Conservation (phyloP, 1,140 invertebrate species). For the Pomacea maculata region DNA sequence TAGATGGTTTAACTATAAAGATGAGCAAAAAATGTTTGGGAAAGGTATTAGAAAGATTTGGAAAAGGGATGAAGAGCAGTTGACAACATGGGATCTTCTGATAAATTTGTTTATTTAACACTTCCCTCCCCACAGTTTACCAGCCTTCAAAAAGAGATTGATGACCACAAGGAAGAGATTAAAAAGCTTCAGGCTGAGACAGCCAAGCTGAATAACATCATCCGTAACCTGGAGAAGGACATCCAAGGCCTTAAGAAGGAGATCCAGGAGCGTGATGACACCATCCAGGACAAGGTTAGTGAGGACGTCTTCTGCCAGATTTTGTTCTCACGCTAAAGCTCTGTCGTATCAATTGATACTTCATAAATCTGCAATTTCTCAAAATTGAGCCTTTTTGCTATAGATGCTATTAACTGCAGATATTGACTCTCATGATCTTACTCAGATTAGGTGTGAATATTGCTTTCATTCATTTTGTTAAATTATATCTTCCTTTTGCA, state of each 20-base stretch:
- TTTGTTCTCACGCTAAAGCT: background rate
- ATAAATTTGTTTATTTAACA: too few species aligned
- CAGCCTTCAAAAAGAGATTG: slow-evolving; percentile 73
- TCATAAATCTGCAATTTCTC: too few species aligned
- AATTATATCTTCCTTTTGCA: slow-evolving; percentile 32
- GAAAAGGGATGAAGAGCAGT: too few species aligned
- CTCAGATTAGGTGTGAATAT: background rate
- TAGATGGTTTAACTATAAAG: too few species aligned
- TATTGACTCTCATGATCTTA: background rate
- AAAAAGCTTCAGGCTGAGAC: slow-evolving; percentile 76
- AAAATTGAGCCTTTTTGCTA: too few species aligned
- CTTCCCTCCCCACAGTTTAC: slow-evolving; percentile 62
- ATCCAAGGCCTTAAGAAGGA: slow-evolving; percentile 67
- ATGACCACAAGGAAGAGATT: slow-evolving; percentile 78
- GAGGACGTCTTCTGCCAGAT: background rate
- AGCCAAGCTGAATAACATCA: slow-evolving; percentile 77
- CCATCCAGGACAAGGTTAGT: slow-evolving; percentile 79
- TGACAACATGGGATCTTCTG: too few species aligned
- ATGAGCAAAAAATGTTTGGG: too few species aligned
- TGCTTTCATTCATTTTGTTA: background rate
- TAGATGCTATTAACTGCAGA: background rate
- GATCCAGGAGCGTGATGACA: slow-evolving; percentile 79
- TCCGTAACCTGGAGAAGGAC: slow-evolving; percentile 73
- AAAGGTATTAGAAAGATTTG: too few species aligned
- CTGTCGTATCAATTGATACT: too few species aligned